Evolutionary conservation across 2,113 vertebrate species (phyloP), one percentile per base, ranked within the genome.

Genomic region (Sarotherodon lohbergeri): DNA sequence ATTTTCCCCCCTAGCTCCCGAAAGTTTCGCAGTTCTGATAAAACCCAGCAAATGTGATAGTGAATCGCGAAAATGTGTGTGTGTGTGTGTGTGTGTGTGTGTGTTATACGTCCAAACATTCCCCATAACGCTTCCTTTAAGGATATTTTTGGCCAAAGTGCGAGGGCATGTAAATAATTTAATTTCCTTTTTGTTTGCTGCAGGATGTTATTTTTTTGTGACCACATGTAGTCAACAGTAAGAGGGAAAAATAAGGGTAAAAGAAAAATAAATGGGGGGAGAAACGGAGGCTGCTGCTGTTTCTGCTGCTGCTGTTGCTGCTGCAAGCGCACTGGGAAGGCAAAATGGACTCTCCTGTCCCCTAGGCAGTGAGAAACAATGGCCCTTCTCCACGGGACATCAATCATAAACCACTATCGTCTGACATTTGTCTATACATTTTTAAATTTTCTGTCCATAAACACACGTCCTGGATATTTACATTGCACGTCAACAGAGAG

Each of bases 381-480:
- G 94, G 91, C 88, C 89, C 93, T 90, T 90, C 93, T 95, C 92
- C 61, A 57, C 88, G 85, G 93, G 92, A 92, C 95, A 95, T 95
- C 92, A 90, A 94, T 93, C 94, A 95, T 89, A 91, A 90, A 91
- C 91, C 92, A 93, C 93, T 95, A 89, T 94, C 80, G 32, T 78
- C 90, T 93, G 94, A 94, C 95, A 84, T 92, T 92, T 91, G 91
- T 95, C 94, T 92, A 92, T 95, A 94, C 91, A 85, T 94, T 94
- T 95, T 71, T 92, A 90, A 83, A 68, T 92, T 89, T 93, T 86
- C 46, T 61, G 57, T 34, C 87, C 82, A 81, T 94, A 94, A 94
- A 95, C 94, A 94, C 84, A 88, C 81, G 90, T 93, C 93, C 81
- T 68, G 14, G 2, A 50, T 95, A 94, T 94, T 95, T 95, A 94